These are phyloP conservation scores for Trinectes maculatus DNA, from an alignment of 2,113 vertebrate genomes.

Conservation along the genomic window DNA sequence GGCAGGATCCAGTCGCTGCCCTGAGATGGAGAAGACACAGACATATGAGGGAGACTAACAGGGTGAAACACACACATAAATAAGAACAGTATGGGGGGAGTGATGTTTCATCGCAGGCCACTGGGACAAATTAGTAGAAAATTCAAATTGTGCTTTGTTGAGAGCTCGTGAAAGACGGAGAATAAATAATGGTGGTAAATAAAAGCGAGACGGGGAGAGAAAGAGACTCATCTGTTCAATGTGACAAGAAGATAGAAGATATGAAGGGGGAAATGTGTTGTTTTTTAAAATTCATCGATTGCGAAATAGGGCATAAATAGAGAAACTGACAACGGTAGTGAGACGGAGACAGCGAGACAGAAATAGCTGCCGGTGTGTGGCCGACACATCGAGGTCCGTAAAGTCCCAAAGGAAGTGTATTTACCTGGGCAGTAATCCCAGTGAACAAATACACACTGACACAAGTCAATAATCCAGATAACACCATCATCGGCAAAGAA, in stretches of 20 bases:
- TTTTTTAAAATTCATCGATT: too few species aligned
- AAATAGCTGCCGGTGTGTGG: slow-evolving; percentile 12
- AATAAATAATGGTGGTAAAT: background rate
- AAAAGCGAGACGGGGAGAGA: background rate
- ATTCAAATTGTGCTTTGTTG: slow-evolving; percentile 27
- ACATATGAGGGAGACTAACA: background rate
- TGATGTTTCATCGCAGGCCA: background rate
- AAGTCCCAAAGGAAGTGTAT: slow-evolving; percentile 49
- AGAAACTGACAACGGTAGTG: slow-evolving; percentile 1
- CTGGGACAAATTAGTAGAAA: slow-evolving; percentile 15
- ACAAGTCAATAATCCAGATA: slow-evolving; percentile 73
- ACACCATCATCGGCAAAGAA: slow-evolving; percentile 64
- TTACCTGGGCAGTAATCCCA: slow-evolving; percentile 70
- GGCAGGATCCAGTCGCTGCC: slow-evolving; percentile 79
- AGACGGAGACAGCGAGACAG: slow-evolving; percentile 21
- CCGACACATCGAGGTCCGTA: slow-evolving; percentile 19
- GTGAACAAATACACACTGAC: slow-evolving; percentile 56
- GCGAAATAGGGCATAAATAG: slow-evolving; percentile 8
- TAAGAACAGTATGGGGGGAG: background rate
- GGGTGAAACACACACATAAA: background rate
- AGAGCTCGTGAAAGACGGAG: background rate
- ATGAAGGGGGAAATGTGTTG: background rate
- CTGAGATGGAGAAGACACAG: slow-evolving; percentile 58
- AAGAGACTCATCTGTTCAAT: background rate
- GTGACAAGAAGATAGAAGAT: background rate